Evolutionary conservation across 2,888 invertebrate genomes (phyloP), one percentile per base, ranked within the genome.

Genomic region (Morpho deidamia): DNA sequence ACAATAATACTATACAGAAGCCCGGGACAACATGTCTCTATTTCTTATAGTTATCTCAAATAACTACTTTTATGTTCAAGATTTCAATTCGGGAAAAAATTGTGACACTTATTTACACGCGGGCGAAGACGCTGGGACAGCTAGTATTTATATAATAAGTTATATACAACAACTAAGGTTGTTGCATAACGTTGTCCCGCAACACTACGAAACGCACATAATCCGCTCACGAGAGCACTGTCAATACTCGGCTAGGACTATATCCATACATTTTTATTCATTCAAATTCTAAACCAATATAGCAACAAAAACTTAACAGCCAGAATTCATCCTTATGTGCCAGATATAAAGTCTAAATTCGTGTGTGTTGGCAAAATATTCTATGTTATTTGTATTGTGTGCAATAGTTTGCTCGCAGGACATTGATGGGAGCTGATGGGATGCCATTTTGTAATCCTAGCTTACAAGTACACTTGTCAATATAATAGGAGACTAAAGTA

Each of bases 401-500:
- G 59, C 43, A 67, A 74, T 79, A 23, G 81, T 81, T 81, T 71
- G 71, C 66, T 60, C 68, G 62, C 40, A 54, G 66, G 65, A 68
- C 56, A 62, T 67, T 46, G 46, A 46, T 32, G 67, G 68, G 68
- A 64, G 60, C 61, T 67, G 55, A 14, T 14, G 62, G 65, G 62
- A 67, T 73, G 80, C 81, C 80, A 82, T 83, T 83, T 83, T 83
- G 81, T 83, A 81, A 83, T 78, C 69, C 74, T 64, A 72, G 74
- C 67, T 69, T 65, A 49, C 70, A 72, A 83, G 78, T 82, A 78
- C 81, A 77, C 75, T 81, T 81, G 78, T 79, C 81, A 77, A 80
- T 78, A 73, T 59, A 56, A 61, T 61, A 69, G 69, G 72, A 68
- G 63, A 10, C n/a, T 32, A 7, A 4, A 11, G 10, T 11, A 8